Conservation (phyloP, 1,140 invertebrate genomes). For the Trachymyrmex septentrionalis region DNA sequence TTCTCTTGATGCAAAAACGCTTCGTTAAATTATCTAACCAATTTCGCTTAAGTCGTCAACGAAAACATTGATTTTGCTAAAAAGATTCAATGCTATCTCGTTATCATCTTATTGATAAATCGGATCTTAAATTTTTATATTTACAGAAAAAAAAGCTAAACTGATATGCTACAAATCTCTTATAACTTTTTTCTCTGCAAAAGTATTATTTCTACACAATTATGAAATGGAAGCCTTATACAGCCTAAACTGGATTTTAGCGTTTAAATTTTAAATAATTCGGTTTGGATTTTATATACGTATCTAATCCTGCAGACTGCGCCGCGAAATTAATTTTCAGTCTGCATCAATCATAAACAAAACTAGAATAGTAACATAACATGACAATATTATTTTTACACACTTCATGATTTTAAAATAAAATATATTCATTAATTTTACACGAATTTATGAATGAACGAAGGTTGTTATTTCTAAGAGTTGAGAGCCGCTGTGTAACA, state of each 20-base stretch:
- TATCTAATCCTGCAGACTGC: too few relatives aligned
- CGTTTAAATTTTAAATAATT: too few relatives aligned
- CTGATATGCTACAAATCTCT: background rate
- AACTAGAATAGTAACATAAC: too few relatives aligned
- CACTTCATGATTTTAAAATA: background rate
- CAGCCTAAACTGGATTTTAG: too few relatives aligned
- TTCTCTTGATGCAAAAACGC: background rate
- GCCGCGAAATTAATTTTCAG: too few relatives aligned
- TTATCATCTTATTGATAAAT: background rate
- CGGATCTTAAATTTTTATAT: background rate
- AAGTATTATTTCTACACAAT: too few relatives aligned
- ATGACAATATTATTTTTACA: background rate
- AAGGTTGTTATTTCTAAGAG: background rate
- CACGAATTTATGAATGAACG: background rate
- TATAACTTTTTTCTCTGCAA: background rate
- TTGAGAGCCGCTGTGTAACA: slow-evolving; percentile 26
- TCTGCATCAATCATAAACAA: too few relatives aligned
- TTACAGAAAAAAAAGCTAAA: background rate
- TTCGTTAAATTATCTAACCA: background rate
- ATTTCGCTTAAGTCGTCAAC: background rate
- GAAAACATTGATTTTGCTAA: background rate
- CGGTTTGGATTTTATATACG: too few relatives aligned
- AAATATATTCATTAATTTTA: background rate
- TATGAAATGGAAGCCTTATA: too few relatives aligned
- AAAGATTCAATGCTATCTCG: background rate